Evolutionary conservation across 2,797 vertebrate genomes (phyloP).

Genomic region (Perodicticus potto): DNA sequence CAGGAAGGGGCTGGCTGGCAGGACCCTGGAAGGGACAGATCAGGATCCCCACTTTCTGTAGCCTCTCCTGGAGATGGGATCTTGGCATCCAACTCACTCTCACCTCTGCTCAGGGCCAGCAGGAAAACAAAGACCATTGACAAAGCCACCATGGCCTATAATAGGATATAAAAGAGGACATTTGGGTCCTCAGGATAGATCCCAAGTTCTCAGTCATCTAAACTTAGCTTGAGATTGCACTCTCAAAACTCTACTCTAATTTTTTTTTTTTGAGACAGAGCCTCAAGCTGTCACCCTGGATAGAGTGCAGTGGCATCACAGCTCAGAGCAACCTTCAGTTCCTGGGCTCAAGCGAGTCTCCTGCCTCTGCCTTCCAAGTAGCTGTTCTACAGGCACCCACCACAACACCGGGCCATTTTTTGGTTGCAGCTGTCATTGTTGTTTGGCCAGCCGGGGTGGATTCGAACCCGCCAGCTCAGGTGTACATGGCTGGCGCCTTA

Average conservation of each 20-base stretch:
- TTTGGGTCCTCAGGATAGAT: background rate
- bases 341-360: no score
- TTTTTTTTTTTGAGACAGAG: background rate
- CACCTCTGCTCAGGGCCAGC: slow-evolving; percentile 66
- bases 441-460: no score
- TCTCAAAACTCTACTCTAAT: slow-evolving; percentile 15
- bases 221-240: slow-evolving; percentile 31
- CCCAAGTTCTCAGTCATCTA: slow-evolving; percentile 54
- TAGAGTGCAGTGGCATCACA: no score
- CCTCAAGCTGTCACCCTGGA: no score
- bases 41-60: slow-evolving; percentile 27
- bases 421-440: no score
- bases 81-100: slow-evolving; percentile 32
- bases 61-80: background rate
- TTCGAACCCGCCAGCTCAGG: no score
- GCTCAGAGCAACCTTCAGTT: no score
- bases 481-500: no score
- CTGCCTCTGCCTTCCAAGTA: no score
- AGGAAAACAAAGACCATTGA: slow-evolving; percentile 57
- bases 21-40: background rate
- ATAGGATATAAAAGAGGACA: slow-evolving; percentile 44
- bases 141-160: slow-evolving; percentile 68
- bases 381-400: no score
- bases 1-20: slow-evolving; percentile 88
- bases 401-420: no score